Base-by-base conservation (phyloP, 2,797 vertebrate genomes). In the Falco berigora region DNA sequence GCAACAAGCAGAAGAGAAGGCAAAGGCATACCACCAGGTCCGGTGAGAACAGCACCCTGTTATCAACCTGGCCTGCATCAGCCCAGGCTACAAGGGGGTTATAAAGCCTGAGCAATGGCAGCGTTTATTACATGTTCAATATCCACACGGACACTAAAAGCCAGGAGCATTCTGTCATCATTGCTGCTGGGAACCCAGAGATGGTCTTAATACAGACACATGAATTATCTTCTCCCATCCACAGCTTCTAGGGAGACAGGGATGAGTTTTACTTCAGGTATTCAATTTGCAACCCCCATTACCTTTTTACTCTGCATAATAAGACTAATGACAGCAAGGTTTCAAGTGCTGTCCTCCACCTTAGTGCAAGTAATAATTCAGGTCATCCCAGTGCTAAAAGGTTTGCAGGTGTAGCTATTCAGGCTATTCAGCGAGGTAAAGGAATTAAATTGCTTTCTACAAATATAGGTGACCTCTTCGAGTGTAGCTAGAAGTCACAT, bases 181-280 rank as follows among this genome's bases (percentile, higher is more conserved):
- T 1, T 6, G 3, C 58, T 53, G 46, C 2, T 5, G 17, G 62
- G 19, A 86, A 69, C 5, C 14, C 53, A 38, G 32, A 0, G 1
- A 56, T 5, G 27, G 10, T n/a, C 53, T 53, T 18, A 3, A 27
- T 27, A 64, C 1, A 11, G 24, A 23, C 28, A n/a, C 0, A 1
- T 23, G 32, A 61, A 15, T 73, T 4, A 20, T n/a, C 55, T 42
- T 16, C 84, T 73, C n/a, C 49, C 9, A 4, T 2, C 36, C 75
- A 23, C 9, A 6, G 42, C 77, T 76, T 55, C 36, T 3, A 44
- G 63, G 0, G 2, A 36, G 55, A 55, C 32, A n/a, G 14, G 8
- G 42, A 67, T 7, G 64, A 34, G 40, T 19, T 36, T 80, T 55
- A 24, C 46, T 77, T 55, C 55, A 73, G 22, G 46, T 28, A 16